Base-by-base conservation (phyloP, 2,113 vertebrate species). In the Empidonax alnorum region DNA sequence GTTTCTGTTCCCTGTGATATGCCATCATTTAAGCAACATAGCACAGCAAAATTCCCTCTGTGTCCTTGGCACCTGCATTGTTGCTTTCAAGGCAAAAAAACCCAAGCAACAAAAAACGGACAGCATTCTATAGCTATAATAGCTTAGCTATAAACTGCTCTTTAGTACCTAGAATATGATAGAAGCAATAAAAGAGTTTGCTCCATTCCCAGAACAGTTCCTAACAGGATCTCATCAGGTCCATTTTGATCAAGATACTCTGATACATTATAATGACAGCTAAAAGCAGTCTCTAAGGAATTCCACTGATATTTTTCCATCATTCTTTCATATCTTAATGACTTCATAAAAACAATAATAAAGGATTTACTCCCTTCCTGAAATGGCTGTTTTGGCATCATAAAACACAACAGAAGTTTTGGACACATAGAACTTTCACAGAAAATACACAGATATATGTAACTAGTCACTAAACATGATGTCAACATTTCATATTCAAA, bases 61-160 rank as follows among this genome's bases (percentile, higher is more conserved):
- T 78, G 81, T 91, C 69, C 61, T 89, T 95, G 81, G 66, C 84
- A 84, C 33, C 72, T 56, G 12, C 14, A 67, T 56, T 91, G 19
- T n/a, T 83, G 44, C 30, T 94, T 94, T 96, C 84, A 91, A 89
- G 94, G 47, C 24, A 78, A 89, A 84, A 87, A 67, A 59, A 82
- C 14, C 13, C 7, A 50, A 50, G 24, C 24, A 50, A 50, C 49
- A 27, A 50, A 27, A 31, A 82, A 42, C 35, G 82, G 47, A 89
- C 56, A 59, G 47, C 22, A 72, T 84, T 82, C 35, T 35, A 69
- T 2, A 22, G 50, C 21, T 76, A 47, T 53, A 87, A 81, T 33
- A 24, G 39, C 49, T 78, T 81, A 75, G 25, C 42, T 67, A 44
- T 81, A 63, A 79, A 91, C 31, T 73, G 41, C 49, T 76, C 92